Percentiles rank a stretch among this genome's conserved stretches.
These are phyloP conservation scores for Clistopyga incitator DNA, from an alignment of 2,888 invertebrate species.

Conservation along the genomic window DNA sequence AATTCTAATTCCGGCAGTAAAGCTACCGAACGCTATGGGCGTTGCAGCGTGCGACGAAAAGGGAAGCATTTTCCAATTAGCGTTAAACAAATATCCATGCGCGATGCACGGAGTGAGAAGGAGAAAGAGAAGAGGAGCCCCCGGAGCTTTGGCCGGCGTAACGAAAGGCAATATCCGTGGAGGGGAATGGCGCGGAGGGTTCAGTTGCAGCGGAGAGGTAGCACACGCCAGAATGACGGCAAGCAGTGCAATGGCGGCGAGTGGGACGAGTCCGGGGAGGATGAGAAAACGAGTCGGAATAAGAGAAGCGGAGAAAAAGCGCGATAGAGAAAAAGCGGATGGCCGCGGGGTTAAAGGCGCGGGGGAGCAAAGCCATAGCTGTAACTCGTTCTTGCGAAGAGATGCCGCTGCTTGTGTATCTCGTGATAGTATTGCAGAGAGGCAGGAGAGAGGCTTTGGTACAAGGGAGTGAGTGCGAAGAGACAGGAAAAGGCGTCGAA, in stretches of 20 bases:
- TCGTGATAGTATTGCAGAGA: conserved; percentile 38
- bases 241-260: not conserved
- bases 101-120: conserved; percentile 59
- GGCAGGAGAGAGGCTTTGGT: conserved; percentile 6
- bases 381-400: conserved; percentile 46
- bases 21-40: conserved; percentile 26
- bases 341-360: conserved; percentile 18
- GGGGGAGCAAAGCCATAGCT: conserved; percentile 31
- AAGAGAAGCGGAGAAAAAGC: conserved; percentile 3
- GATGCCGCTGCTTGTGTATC: conserved; percentile 28
- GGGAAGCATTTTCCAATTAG: conserved; percentile 78
- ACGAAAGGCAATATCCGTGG: conserved; percentile 64
- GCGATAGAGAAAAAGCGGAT: conserved; percentile 11
- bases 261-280: not conserved
- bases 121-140: conserved; percentile 39
- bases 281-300: not conserved
- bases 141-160: conserved; percentile 45
- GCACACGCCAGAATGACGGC: conserved; percentile 17
- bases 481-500: conserved; percentile 61
- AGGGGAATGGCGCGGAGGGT: conserved; percentile 38
- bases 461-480: conserved; percentile 20
- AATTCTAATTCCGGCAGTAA: conserved; percentile 70
- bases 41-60: conserved; percentile 61
- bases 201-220: conserved; percentile 35
- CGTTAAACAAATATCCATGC: conserved; percentile 80